Evolutionary conservation across 2,888 invertebrate genomes (phyloP), one percentile per base, ranked within the genome.

Genomic region (Microplitis deprimator): DNA sequence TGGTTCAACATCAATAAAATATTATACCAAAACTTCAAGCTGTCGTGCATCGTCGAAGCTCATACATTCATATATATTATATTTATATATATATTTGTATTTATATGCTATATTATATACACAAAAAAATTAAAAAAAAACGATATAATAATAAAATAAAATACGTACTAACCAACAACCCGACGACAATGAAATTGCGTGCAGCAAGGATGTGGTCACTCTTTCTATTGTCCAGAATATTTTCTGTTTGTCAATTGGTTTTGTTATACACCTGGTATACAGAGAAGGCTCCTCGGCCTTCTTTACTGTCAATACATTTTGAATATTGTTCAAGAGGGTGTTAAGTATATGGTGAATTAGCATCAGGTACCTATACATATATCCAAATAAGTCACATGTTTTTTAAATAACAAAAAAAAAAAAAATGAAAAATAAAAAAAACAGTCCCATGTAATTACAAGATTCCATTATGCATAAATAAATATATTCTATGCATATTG

Each of bases 141-240:
- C 29, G 29, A 29, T 29, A 29, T 29, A 70, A 75, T 6, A 38
- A 61, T 13, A 69, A 6, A 76, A 67, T 1, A 29, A 73, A 76
- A 79, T 75, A 75, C 73, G 68, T 50, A 50, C 50, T 50, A 13
- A 50, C 50, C 50, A 50, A 50, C 69, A 77, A 80, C 76, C 74
- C 80, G 82, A 82, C 78, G 83, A 83, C 83, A 83, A 83, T 83
- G 82, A 81, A 83, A 83, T 83, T 83, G 82, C 79, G 80, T 79
- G 80, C 39, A 68, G 77, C 81, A 77, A 83, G 84, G 84, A 84
- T 83, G 84, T 82, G 84, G 84, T 83, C 82, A 81, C 79, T 50
- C 50, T 13, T 71, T 73, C 81, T 76, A 74, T 77, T 77, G 77
- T 77, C 39, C 69, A 75, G 39, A 41, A 38, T 65, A 20, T 64